These are phyloP conservation scores for Cottoperca gobio DNA, from an alignment of 2,797 vertebrate species.

Conservation along the genomic window DNA sequence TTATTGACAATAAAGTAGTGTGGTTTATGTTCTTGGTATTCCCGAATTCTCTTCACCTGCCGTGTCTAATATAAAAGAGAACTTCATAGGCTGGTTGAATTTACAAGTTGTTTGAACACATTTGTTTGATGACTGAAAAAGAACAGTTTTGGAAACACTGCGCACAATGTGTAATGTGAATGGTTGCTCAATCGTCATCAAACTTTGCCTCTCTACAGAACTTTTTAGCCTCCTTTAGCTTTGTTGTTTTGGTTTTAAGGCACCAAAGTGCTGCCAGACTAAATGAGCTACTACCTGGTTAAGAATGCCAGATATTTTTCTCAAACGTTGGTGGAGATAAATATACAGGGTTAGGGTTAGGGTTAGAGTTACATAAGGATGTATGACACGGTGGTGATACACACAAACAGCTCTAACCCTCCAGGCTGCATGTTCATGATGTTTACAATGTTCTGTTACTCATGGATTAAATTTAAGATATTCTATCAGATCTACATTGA, in stretches of 20 bases:
- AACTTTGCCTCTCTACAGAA: too few relatives aligned
- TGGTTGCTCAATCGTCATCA: neutral
- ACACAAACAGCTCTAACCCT: neutral
- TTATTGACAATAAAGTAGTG: neutral
- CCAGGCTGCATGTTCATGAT: constrained; percentile 43
- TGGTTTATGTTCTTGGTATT: neutral
- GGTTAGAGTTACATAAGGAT: too few relatives aligned
- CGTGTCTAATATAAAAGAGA: neutral
- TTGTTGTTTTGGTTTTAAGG: too few relatives aligned
- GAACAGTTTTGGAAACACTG: neutral
- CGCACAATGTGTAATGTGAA: neutral
- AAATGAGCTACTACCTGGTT: too few relatives aligned
- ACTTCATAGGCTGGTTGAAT: neutral
- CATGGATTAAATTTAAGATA: constrained; percentile 51
- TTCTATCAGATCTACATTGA: constrained; percentile 15
- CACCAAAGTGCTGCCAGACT: too few relatives aligned
- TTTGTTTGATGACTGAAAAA: neutral
- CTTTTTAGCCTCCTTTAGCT: too few relatives aligned
- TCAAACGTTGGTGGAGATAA: too few relatives aligned
- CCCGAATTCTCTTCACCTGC: neutral
- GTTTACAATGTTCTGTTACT: constrained; percentile 33
- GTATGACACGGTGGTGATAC: neutral
- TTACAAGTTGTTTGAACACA: neutral
- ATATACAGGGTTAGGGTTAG: too few relatives aligned
- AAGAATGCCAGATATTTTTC: neutral